A percentile compares a stretch with the other conserved stretches of the same genome.
phyloP scores from a whole-genome alignment of 2,888 invertebrate species.

The Drosophila merina region DNA sequence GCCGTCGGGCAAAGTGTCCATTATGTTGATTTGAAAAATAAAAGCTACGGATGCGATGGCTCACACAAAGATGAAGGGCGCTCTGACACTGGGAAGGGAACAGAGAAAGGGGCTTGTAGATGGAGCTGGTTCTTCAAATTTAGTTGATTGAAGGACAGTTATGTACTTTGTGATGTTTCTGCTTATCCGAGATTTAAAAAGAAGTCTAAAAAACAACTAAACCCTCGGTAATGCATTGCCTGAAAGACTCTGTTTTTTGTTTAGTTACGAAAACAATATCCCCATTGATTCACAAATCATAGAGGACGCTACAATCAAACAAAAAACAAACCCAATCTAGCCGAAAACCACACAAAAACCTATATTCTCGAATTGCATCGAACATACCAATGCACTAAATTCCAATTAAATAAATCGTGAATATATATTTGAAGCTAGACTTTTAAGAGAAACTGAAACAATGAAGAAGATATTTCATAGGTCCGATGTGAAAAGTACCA shows the following conservation, averaged over 20 bases:
- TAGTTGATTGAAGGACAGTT: constrained; percentile 77
- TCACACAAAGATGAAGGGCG: constrained; percentile 48
- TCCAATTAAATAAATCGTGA: not conserved
- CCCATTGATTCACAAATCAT: not conserved
- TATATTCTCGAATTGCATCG: not conserved
- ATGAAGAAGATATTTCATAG: not conserved
- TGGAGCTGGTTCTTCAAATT: constrained; percentile 45
- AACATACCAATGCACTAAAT: not conserved
- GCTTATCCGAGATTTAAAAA: constrained; percentile 16
- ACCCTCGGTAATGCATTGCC: no score
- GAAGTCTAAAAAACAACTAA: not conserved
- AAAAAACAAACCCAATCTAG: not conserved
- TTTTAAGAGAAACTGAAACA: not conserved
- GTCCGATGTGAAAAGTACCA: not conserved
- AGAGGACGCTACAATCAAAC: not conserved
- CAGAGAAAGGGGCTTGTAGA: not conserved
- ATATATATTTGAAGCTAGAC: not conserved
- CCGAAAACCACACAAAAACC: not conserved
- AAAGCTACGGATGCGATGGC: constrained; percentile 65
- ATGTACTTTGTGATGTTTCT: constrained; percentile 23
- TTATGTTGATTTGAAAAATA: constrained; percentile 79
- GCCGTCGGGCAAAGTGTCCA: constrained; percentile 78
- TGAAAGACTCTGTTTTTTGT: no score
- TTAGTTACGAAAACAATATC: not conserved
- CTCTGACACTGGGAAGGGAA: constrained; percentile 5